Conservation (phyloP, 2,797 vertebrate genomes). For the Paedocypris micromegethes region DNA sequence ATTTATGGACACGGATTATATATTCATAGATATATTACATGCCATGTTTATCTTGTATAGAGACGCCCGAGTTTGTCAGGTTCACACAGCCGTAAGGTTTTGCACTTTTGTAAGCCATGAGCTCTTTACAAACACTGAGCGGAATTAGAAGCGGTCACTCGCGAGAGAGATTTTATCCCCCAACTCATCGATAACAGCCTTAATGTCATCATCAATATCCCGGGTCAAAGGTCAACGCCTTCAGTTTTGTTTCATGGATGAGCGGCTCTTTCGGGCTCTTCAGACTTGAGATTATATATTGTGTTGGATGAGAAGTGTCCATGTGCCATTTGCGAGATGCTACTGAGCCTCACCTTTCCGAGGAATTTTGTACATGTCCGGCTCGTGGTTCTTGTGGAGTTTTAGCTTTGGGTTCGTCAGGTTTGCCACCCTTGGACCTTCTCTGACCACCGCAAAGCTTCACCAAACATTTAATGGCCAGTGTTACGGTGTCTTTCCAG, state of each 20-base stretch:
- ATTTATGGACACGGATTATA: conserved; percentile 72
- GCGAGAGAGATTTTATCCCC: conserved; percentile 24
- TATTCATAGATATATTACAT: conserved; percentile 69
- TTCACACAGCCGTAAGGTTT: conserved; percentile 55
- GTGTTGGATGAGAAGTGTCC: too few relatives aligned
- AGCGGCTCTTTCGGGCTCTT: too few relatives aligned
- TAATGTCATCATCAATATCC: neutral
- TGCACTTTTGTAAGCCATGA: conserved; percentile 63
- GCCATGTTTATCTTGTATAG: conserved; percentile 73
- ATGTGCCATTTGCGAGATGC: too few relatives aligned
- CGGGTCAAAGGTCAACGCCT: too few relatives aligned
- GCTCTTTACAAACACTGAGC: conserved; percentile 47
- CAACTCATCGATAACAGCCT: conserved; percentile 32
- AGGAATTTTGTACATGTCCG: too few relatives aligned
- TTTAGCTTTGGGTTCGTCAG: too few relatives aligned
- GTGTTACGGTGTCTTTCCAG: conserved; percentile 16
- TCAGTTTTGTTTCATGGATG: too few relatives aligned
- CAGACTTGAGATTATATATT: too few relatives aligned
- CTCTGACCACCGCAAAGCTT: neutral
- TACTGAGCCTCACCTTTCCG: too few relatives aligned
- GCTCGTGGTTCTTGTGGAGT: too few relatives aligned
- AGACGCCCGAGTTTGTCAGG: conserved; percentile 63
- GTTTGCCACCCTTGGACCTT: too few relatives aligned
- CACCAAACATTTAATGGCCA: conserved; percentile 2
- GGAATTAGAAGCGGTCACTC: conserved; percentile 25